Conservation (phyloP, 2,113 vertebrate genomes). For the Cavia aperea region DNA sequence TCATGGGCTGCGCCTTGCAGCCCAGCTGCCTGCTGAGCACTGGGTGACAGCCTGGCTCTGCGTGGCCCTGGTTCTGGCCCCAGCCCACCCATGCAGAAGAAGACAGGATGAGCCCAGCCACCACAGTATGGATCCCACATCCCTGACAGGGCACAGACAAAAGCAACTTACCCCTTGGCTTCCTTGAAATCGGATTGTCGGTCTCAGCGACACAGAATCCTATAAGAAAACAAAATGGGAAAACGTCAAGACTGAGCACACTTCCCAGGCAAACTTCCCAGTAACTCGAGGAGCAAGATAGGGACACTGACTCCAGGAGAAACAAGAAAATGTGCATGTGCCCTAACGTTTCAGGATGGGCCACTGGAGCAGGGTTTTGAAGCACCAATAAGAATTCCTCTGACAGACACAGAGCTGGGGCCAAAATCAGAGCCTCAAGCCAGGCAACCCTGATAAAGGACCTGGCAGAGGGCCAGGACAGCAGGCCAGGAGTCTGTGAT, state of each 20-base stretch:
- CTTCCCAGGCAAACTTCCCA: background rate
- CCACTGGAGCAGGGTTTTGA: background rate
- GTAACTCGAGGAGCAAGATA: background rate
- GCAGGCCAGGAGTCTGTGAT: background rate
- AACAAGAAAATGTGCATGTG: background rate
- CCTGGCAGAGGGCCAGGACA: background rate
- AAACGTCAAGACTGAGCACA: background rate
- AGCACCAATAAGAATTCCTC: background rate
- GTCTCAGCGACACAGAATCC: constrained; percentile 83
- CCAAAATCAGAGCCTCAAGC: background rate
- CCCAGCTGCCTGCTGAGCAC: background rate
- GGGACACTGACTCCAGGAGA: background rate
- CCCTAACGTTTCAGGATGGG: background rate
- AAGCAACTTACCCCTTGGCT: constrained; percentile 92
- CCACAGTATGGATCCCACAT: rapidly evolving
- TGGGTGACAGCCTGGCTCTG: background rate
- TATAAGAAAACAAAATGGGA: constrained; percentile 59
- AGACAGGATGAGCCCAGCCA: background rate
- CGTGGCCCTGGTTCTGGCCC: background rate
- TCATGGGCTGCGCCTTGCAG: background rate
- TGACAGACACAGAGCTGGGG: background rate
- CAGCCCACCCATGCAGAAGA: background rate
- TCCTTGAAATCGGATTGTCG: constrained; percentile 93
- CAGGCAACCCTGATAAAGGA: background rate
- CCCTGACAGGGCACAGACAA: background rate